phyloP scores from a whole-genome alignment of 1,140 invertebrate species.

The Drosophila pandora region DNA sequence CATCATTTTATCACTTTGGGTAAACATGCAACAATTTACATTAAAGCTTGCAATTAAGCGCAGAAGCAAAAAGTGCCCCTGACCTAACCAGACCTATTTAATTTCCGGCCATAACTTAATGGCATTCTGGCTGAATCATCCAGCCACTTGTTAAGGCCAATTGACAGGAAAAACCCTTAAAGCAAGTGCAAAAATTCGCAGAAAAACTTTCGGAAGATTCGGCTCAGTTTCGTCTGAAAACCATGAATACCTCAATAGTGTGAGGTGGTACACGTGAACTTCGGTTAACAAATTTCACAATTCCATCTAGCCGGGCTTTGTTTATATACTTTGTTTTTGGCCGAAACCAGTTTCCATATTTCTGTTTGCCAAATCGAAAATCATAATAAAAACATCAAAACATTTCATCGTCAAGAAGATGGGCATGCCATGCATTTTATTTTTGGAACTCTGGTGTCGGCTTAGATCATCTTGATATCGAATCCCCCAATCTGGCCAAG shows the following conservation, averaged over 20 bases:
- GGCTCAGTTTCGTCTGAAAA: conserved; percentile 35
- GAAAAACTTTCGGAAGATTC: conserved; percentile 36
- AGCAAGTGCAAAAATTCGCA: conserved; percentile 43
- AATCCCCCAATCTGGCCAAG: conserved; percentile 23
- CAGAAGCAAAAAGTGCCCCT: background rate
- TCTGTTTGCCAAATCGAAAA: conserved; percentile 26
- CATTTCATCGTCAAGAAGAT: conserved; percentile 27
- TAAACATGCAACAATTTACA: background rate
- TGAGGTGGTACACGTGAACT: background rate
- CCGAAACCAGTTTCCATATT: conserved; percentile 53
- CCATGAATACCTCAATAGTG: conserved; percentile 21
- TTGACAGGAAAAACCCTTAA: conserved; percentile 16
- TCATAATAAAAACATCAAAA: conserved; percentile 49
- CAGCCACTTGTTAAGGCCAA: conserved; percentile 19
- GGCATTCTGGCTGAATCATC: conserved; percentile 60
- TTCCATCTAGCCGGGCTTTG: conserved; percentile 21
- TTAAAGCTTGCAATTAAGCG: background rate
- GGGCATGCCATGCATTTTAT: conserved; percentile 26
- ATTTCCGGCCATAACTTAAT: conserved; percentile 57
- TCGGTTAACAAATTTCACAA: conserved; percentile 13
- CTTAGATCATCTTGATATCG: conserved; percentile 59
- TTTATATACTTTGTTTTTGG: conserved; percentile 30
- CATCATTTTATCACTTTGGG: background rate
- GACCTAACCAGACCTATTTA: conserved; percentile 20
- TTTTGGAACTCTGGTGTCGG: conserved; percentile 48